Base-by-base conservation (phyloP, 2,888 invertebrate genomes). In the Eupithecia subumbrata region DNA sequence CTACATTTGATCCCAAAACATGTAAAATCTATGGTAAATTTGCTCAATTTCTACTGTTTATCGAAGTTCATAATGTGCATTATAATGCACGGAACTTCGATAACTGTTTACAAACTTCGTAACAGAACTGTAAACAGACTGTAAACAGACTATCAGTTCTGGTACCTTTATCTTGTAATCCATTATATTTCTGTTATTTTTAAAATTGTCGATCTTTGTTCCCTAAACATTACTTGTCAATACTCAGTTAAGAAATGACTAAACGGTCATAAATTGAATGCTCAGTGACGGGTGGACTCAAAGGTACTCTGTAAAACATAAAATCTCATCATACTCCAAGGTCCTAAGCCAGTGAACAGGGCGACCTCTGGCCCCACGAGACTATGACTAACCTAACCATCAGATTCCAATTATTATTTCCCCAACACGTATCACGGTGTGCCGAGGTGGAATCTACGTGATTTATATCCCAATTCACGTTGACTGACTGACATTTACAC, bases 391-490 rank as follows among this genome's bases (percentile, higher is more conserved):
- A 52, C 63, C 37, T 25, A 16, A 71, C 70, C 63, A 72, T 68
- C 45, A 18, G 64, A 69, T 70, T 48, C 69, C 71, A 63, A 77
- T 77, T 80, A 80, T 78, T 67, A 22, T 77, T 80, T 77, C 69
- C 76, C 71, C 69, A 74, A 48, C 78, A 79, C 81, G 80, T 78
- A 78, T 56, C 18, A 56, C 74, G 48, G 63, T 66, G 74, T 69
- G 73, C 73, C 75, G 75, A 75, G 75, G 71, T 67, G 40, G 73
- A 75, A 74, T 71, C 73, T 76, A 79, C 79, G 80, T 80, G 79
- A 80, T 80, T 79, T 80, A 80, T 77, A 77, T 78, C 72, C 76
- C 78, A 76, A 80, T 76, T 72, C 75, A 69, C 74, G n/a, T n/a
- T n/a, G n/a, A n/a, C 69, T 76, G 75, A 76, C 72, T 77, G 81